phyloP scores from a whole-genome alignment of 2,888 invertebrate genomes.

The Diarsia rubi region DNA sequence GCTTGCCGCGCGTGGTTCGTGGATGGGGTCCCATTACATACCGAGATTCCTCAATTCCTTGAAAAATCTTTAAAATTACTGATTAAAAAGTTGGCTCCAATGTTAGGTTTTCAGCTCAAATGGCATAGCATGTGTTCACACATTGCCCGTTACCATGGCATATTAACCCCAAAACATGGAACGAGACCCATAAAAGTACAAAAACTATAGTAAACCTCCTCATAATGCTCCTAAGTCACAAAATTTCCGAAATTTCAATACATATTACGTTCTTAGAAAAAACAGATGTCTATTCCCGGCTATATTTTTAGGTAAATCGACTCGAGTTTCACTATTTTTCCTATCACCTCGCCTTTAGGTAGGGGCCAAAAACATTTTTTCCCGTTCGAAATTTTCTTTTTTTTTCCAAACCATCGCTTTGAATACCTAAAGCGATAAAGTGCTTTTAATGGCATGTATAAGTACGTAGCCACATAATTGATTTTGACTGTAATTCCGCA shows the following conservation, averaged over 20 bases:
- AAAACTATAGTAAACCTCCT: constrained; percentile 10
- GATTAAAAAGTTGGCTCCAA: no score
- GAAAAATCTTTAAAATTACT: neutral
- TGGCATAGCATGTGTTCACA: neutral
- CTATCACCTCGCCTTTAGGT: constrained; percentile 36
- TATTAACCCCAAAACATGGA: neutral
- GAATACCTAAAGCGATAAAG: constrained; percentile 70
- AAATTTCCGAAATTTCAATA: constrained; percentile 41
- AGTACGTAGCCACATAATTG: constrained; percentile 70
- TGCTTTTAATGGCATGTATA: constrained; percentile 72
- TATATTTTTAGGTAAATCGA: constrained; percentile 55
- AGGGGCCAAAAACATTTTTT: constrained; percentile 56
- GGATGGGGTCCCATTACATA: neutral
- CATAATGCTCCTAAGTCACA: constrained; percentile 25
- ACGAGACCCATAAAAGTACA: neutral
- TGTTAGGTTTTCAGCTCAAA: no score
- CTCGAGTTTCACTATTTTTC: constrained; percentile 44
- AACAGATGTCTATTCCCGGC: constrained; percentile 19
- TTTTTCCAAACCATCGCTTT: constrained; percentile 63
- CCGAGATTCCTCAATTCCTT: neutral
- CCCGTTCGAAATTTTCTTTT: constrained; percentile 62
- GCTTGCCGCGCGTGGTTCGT: neutral
- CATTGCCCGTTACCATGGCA: neutral
- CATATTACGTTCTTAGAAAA: constrained; percentile 44
- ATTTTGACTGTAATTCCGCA: constrained; percentile 71